Evolutionary conservation across 2,888 invertebrate genomes (phyloP).

Genomic region (Cephus nigrinus): DNA sequence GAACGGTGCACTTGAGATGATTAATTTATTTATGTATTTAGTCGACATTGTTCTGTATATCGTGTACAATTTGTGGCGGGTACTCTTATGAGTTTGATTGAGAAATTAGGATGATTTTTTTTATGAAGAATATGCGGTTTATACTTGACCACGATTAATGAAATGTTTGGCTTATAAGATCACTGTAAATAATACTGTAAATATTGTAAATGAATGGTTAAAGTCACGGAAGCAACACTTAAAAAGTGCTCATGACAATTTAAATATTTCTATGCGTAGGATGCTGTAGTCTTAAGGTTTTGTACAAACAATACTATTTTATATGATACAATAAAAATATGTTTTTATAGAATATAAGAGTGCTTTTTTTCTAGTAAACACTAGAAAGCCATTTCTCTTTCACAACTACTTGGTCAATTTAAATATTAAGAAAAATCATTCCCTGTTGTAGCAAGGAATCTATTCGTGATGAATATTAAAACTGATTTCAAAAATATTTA

Average conservation of each 20-base stretch:
- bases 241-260: slow-evolving; percentile 15
- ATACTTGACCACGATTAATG: neutral
- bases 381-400: neutral
- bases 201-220: slow-evolving; percentile 14
- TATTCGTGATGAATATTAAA: neutral
- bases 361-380: neutral
- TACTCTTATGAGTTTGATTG: neutral
- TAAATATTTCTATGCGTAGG: slow-evolving; percentile 1
- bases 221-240: slow-evolving; percentile 10
- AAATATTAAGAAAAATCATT: neutral
- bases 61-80: neutral
- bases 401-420: neutral
- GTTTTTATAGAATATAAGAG: neutral
- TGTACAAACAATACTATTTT: slow-evolving; percentile 5
- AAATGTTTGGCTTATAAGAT: neutral
- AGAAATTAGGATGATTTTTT: neutral
- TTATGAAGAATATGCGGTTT: neutral
- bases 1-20: neutral
- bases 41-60: neutral
- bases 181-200: slow-evolving; percentile 15
- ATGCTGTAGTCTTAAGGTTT: neutral
- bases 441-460: neutral
- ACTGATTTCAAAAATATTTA: neutral
- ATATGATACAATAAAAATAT: slow-evolving; percentile 1
- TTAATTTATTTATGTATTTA: slow-evolving; percentile 2